Evolutionary conservation across 2,888 invertebrate species (phyloP), one percentile per base, ranked within the genome.

Genomic region (Elegia similella): DNA sequence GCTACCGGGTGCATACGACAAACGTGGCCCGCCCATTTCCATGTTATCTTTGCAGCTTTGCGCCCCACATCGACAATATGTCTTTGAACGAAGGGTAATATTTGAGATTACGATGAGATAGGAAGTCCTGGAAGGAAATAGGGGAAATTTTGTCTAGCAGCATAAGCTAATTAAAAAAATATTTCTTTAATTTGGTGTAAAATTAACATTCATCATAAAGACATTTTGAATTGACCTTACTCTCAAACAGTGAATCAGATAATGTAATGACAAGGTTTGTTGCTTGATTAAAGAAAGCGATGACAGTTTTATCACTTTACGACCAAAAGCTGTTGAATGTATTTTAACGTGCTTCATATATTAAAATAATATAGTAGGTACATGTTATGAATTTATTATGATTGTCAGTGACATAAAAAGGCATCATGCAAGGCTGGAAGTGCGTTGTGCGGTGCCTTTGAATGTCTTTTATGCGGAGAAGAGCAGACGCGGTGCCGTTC

Each of bases 401-500:
- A 44, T 44, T 44, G 44, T 32, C 30, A 16, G 29, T 16, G 30
- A 29, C 10, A 56, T 29, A 46, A 55, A 57, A 56, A 56, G 47
- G 48, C 56, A 55, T n/a, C n/a, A n/a, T n/a, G n/a, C 42, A 50
- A 38, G 50, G 34, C 17, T 17, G 16, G 16, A 12, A 50, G 32
- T 50, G 67, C 62, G 63, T 61, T 43, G 61, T 61, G 75, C 86
- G 84, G 85, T 75, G 71, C 78, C 82, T 88, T 88, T 87, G 82
- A 78, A 74, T 76, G 76, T 78, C 68, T 73, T 77, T 77, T 76
- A 74, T 72, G 73, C 70, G 64, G 59, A 70, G 69, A 68, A 69
- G 67, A 67, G 75, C 80, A 80, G 80, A 82, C 77, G 78, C 73
- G 64, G 59, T 65, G 75, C 73, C 62, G 65, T 67, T 62, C 70